Evolutionary conservation across 2,113 vertebrate genomes (phyloP).

Genomic region (Scomber colias): DNA sequence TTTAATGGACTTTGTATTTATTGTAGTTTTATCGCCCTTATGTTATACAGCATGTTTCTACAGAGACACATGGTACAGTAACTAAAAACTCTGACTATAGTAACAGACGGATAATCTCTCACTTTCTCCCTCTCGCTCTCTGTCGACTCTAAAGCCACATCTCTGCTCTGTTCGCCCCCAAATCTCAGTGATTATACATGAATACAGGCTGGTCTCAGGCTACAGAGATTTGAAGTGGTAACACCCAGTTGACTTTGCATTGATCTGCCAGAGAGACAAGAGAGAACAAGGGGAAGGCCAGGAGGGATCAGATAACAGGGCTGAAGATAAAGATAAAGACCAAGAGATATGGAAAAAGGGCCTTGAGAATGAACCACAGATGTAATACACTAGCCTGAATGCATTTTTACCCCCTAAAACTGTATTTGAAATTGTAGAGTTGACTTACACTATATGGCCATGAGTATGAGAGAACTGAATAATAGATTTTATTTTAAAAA

Average conservation of each 20-base stretch:
- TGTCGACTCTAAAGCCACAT: conserved; percentile 17
- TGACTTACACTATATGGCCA: no score
- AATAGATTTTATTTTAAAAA: neutral
- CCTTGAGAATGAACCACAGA: neutral
- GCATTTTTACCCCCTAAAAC: no score
- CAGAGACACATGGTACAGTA: neutral
- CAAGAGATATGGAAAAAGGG: neutral
- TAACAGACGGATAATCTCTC: conserved; percentile 11
- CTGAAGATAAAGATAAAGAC: neutral
- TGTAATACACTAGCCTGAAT: neutral
- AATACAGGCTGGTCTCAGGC: neutral
- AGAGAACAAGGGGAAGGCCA: neutral
- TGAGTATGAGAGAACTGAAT: no score
- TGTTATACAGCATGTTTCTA: neutral
- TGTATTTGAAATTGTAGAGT: no score
- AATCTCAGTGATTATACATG: conserved; percentile 18
- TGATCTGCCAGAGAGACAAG: conserved; percentile 5
- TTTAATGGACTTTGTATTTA: neutral
- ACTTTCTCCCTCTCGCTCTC: neutral
- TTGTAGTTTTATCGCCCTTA: neutral
- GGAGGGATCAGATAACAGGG: neutral
- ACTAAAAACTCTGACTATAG: conserved; percentile 1
- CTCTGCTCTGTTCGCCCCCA: conserved; percentile 7
- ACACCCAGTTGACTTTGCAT: neutral
- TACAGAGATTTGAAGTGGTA: conserved; percentile 14